Evolutionary conservation across 1,140 invertebrate species (phyloP), one percentile per base, ranked within the genome.

Genomic region (Caenorhabditis latens): DNA sequence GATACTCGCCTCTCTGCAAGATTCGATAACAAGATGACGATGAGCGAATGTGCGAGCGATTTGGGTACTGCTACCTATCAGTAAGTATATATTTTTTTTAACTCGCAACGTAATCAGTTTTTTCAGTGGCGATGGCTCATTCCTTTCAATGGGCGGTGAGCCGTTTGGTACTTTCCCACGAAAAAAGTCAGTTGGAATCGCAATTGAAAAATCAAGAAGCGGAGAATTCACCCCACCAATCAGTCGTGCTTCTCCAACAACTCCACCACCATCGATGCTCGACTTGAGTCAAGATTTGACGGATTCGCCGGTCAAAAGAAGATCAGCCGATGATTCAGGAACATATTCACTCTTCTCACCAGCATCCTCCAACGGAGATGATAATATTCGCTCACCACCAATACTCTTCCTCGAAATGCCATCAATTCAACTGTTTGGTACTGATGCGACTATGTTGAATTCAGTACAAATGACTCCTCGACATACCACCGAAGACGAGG

Each of bases 241-340:
- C 50, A 85, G 84, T 42, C 84, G 84, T 55, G 84, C 84, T 58
- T 71, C 63, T 46, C 84, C 84, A n/a, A 85, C 84, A 5, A 71
- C 63, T 65, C 84, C 84, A 40, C 84, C 84, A 7, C 67, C 71
- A 53, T 79, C 84, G n/a, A 79, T 79, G 71, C 46, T 79, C 46
- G 46, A 79, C 46, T 79, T 79, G 71, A 79, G 71, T 13, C 46
- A 79, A 24, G 71, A 79, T 79, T 24, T 79, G 19, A 43, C 13
- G 2, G 46, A 50, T 79, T 79, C 71, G 0, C 71, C 71, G 5
- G 71, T 79, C 40, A 79, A 79, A 14, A 50, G 71, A 50, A 79
- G 71, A 79, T 79, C 46, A 24, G 71, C 71, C 46, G 71, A 79
- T 24, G 71, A 79, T 43, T 79, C 46, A 3, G 71, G 71, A 79